Evolutionary conservation across 2,113 vertebrate species (phyloP).

Genomic region (Myotis brandtii): DNA sequence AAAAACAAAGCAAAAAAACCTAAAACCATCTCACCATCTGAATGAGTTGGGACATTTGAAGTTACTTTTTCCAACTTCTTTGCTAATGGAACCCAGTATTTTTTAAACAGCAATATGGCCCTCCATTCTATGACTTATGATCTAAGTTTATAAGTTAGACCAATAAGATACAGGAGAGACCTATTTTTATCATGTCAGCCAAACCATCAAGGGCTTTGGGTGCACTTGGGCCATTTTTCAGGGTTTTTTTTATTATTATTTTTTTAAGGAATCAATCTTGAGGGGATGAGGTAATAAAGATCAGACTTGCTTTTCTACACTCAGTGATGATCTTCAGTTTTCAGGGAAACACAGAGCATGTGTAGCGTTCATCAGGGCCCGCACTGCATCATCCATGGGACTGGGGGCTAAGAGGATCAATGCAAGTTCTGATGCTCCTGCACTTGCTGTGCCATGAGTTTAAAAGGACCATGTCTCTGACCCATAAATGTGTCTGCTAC

Average conservation of each 20-base stretch:
- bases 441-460: not conserved
- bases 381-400: not conserved
- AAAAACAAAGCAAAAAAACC: not conserved
- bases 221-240: not conserved
- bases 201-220: not conserved
- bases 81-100: not conserved
- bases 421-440: not conserved
- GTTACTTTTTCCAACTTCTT: not conserved
- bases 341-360: not conserved
- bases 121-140: not conserved
- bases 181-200: not conserved
- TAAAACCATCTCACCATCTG: not conserved
- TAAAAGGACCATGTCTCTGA: not conserved
- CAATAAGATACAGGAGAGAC: not conserved
- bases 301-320: not conserved
- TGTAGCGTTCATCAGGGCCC: not conserved
- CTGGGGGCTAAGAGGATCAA: not conserved
- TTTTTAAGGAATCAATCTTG: not conserved
- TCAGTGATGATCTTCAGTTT: not conserved
- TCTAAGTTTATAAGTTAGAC: not conserved
- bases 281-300: not conserved
- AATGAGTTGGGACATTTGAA: not conserved
- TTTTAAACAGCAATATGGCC: not conserved
- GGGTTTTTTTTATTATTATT: not conserved
- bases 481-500: not conserved